Evolutionary conservation across 2,797 vertebrate genomes (phyloP).

Genomic region (Mycteria americana): DNA sequence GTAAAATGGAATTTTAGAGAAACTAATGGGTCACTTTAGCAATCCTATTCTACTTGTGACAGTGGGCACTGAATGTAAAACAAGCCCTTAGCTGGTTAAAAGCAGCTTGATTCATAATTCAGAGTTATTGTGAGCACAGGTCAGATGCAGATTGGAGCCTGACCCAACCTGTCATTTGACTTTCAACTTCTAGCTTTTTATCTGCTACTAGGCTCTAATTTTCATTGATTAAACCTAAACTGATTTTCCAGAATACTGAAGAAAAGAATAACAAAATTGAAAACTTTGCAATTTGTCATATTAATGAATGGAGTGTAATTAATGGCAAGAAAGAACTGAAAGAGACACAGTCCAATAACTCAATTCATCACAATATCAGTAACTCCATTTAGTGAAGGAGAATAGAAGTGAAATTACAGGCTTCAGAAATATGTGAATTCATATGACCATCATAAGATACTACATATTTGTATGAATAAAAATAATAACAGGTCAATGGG

Average conservation of each 20-base stretch:
- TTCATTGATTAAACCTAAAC: neutral
- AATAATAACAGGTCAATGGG: neutral
- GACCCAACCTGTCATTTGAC: neutral
- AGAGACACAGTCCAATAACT: neutral
- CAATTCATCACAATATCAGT: neutral
- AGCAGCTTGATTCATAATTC: neutral
- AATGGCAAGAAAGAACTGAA: neutral
- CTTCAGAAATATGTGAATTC: neutral
- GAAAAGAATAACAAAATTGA: neutral
- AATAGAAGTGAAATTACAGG: constrained; percentile 4
- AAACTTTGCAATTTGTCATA: neutral
- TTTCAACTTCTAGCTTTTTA: neutral
- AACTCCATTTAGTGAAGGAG: neutral
- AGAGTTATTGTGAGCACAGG: neutral
- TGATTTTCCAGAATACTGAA: neutral
- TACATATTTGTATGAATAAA: neutral
- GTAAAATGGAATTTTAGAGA: neutral
- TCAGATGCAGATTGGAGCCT: neutral
- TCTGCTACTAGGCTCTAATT: neutral
- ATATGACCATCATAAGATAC: neutral
- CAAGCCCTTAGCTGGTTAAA: neutral
- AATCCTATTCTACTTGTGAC: neutral
- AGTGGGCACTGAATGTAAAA: neutral
- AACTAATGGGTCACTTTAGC: neutral
- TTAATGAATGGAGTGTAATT: neutral